Evolutionary conservation across 2,113 vertebrate species (phyloP).

Genomic region (Machaerirhynchus nigripectus): DNA sequence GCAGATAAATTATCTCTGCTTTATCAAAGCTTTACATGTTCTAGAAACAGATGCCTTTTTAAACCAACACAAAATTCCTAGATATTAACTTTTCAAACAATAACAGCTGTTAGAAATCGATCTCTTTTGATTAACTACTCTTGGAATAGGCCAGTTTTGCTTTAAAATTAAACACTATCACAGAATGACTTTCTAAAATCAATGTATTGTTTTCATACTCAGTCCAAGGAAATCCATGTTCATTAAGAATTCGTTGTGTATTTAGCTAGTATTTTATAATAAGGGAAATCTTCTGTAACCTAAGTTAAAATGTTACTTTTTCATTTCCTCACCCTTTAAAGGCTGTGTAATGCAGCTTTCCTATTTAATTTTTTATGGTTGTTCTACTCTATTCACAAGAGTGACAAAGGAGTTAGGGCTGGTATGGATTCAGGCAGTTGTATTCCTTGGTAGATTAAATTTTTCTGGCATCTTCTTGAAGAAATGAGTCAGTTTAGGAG

Average conservation of each 20-base stretch:
- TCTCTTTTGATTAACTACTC: constrained; percentile 1
- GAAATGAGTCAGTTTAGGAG: background rate
- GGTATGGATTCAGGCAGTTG: background rate
- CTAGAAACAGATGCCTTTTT: constrained; percentile 57
- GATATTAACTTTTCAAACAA: constrained; percentile 41
- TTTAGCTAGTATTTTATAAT: background rate
- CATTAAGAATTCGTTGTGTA: background rate
- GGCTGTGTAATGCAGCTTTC: background rate
- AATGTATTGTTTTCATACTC: background rate
- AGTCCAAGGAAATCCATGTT: background rate
- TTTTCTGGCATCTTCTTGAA: background rate
- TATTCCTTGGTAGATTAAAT: background rate
- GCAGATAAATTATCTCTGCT: constrained; percentile 39
- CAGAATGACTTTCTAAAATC: background rate
- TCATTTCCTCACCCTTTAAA: background rate
- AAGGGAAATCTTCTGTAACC: background rate
- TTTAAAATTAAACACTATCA: constrained; percentile 9
- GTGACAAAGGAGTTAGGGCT: background rate
- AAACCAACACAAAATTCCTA: constrained; percentile 44
- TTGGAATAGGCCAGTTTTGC: background rate
- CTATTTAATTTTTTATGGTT: background rate
- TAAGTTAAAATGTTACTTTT: background rate
- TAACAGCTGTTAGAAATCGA: constrained; percentile 56
- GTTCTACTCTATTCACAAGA: background rate
- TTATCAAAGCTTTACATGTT: constrained; percentile 54